Evolutionary conservation across 2,888 invertebrate genomes (phyloP).

Genomic region (Monochamus alternatus): DNA sequence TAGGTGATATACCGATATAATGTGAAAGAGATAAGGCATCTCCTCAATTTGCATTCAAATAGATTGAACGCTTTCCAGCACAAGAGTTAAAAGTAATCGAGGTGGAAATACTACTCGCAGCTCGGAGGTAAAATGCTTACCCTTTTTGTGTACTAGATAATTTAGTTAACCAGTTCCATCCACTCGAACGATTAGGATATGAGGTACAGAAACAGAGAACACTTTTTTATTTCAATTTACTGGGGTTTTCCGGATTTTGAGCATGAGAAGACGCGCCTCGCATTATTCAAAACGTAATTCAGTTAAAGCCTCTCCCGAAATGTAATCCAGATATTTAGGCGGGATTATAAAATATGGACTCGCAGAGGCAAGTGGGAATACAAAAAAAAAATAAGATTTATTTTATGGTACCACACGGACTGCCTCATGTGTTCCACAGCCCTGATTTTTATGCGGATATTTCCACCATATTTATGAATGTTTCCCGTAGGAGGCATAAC

Average conservation of each 20-base stretch:
- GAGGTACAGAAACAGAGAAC: conserved; percentile 4
- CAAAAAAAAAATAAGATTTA: too few relatives aligned
- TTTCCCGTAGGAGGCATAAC: too few relatives aligned
- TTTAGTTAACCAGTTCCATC: background rate
- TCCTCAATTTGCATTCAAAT: background rate
- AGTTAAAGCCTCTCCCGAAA: conserved; percentile 13
- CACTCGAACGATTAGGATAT: background rate
- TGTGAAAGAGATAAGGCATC: background rate
- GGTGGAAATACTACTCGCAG: background rate
- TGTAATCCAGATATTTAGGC: conserved; percentile 3
- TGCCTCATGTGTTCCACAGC: too few relatives aligned
- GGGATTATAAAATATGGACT: background rate
- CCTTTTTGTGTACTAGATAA: background rate
- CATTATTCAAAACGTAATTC: conserved; percentile 23
- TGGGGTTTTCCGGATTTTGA: background rate
- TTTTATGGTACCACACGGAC: too few relatives aligned
- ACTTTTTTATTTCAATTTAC: conserved; percentile 15
- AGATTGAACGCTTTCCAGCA: background rate
- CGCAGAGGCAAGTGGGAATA: background rate
- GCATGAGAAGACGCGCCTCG: conserved; percentile 1
- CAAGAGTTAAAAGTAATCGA: background rate
- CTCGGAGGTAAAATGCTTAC: background rate
- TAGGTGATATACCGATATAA: too few relatives aligned
- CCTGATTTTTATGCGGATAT: too few relatives aligned
- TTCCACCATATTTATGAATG: too few relatives aligned